These are phyloP conservation scores for Spea hammondii DNA, from an alignment of 2,797 vertebrate species.

Conservation along the genomic window DNA sequence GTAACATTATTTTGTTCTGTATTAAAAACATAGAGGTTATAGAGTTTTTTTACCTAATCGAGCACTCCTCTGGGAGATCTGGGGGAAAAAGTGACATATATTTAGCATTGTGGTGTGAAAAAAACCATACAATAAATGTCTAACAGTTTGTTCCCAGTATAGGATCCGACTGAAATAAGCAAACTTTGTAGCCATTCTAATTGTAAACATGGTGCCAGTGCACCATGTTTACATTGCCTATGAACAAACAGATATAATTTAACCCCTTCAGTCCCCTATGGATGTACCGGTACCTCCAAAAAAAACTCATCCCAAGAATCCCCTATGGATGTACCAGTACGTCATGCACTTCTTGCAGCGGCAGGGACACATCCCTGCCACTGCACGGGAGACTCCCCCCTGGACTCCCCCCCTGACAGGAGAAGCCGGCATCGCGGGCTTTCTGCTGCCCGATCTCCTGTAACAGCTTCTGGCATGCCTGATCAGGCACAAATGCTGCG, in stretches of 20 bases:
- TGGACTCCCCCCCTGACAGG: too few relatives aligned
- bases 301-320: too few relatives aligned
- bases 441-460: too few relatives aligned
- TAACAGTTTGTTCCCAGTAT: background rate
- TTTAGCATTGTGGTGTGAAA: background rate
- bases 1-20: too few relatives aligned
- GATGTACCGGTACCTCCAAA: too few relatives aligned
- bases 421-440: too few relatives aligned
- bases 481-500: too few relatives aligned
- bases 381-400: too few relatives aligned
- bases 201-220: background rate
- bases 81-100: conserved; percentile 28
- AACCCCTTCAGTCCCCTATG: background rate
- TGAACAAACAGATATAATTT: background rate
- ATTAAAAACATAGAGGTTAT: background rate
- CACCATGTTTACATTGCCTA: background rate
- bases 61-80: conserved; percentile 65
- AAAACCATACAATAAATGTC: background rate
- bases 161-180: background rate
- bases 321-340: too few relatives aligned
- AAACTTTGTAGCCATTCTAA: background rate
- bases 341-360: too few relatives aligned
- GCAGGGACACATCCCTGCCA: too few relatives aligned
- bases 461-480: too few relatives aligned
- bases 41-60: conserved; percentile 65